phyloP scores from a whole-genome alignment of 2,113 vertebrate species.

The Cynocephalus volans region DNA sequence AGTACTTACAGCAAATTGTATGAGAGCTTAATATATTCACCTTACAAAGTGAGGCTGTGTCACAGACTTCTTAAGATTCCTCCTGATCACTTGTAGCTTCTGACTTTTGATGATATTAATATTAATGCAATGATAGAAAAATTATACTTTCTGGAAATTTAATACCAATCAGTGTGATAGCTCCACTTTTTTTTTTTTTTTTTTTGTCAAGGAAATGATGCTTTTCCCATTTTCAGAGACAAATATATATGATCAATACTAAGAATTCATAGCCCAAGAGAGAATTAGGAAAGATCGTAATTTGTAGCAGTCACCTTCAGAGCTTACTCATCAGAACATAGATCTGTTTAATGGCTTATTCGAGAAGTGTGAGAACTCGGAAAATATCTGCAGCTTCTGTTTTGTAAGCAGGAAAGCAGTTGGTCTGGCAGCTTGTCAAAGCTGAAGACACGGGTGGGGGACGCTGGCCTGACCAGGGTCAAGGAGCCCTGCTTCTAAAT shows the following conservation, averaged over 20 bases:
- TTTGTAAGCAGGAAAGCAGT: background rate
- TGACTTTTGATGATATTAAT: slow-evolving; percentile 76
- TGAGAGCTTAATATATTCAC: background rate
- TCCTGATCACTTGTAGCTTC: slow-evolving; percentile 33
- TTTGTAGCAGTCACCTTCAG: slow-evolving; percentile 48
- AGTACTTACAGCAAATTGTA: background rate
- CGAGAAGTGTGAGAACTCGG: slow-evolving; percentile 40
- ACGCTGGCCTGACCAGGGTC: fast-evolving
- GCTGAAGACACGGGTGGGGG: background rate
- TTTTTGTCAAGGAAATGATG: background rate
- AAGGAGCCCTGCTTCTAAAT: background rate
- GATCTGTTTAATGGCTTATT: background rate
- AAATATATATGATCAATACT: slow-evolving; percentile 7
- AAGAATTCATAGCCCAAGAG: background rate
- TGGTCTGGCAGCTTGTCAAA: background rate
- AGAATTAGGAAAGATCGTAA: background rate
- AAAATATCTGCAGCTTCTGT: background rate
- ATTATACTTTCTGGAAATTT: slow-evolving; percentile 54
- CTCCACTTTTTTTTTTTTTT: background rate
- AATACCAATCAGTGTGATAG: slow-evolving; percentile 43
- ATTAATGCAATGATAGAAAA: slow-evolving; percentile 67
- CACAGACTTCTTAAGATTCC: background rate
- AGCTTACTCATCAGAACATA: background rate
- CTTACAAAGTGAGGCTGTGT: background rate
- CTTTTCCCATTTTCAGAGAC: slow-evolving; percentile 51